Conservation (phyloP, 1,140 invertebrate genomes). For the Psix sp. region DNA sequence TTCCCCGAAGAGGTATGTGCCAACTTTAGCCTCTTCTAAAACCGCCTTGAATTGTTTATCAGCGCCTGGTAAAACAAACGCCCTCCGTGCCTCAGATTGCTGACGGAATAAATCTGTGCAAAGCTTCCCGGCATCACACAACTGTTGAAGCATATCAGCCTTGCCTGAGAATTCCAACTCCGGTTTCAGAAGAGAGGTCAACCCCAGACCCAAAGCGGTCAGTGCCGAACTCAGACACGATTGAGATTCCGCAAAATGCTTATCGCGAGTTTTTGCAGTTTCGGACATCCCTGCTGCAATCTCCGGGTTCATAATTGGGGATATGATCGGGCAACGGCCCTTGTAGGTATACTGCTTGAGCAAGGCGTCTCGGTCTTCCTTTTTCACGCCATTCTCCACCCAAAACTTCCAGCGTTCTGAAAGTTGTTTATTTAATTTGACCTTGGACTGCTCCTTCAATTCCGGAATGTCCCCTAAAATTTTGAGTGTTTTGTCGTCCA, state of each 20-base stretch:
- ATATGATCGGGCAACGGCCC: background rate
- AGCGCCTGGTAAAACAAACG: slow-evolving; percentile 6
- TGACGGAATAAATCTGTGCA: slow-evolving; percentile 1
- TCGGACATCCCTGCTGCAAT: slow-evolving; percentile 3
- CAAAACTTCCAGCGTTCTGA: slow-evolving; percentile 6
- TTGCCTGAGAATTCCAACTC: slow-evolving; percentile 2
- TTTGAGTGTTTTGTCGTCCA: background rate
- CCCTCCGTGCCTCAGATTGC: background rate
- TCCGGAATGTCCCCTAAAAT: background rate
- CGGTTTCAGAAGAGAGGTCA: slow-evolving; percentile 1
- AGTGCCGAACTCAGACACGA: background rate
- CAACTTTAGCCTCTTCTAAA: slow-evolving; percentile 11
- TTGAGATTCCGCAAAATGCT: slow-evolving; percentile 7
- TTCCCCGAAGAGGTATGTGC: background rate
- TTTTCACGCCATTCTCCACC: slow-evolving; percentile 9
- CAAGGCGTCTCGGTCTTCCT: slow-evolving; percentile 4
- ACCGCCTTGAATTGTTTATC: slow-evolving; percentile 13
- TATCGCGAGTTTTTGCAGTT: slow-evolving; percentile 6
- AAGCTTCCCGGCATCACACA: slow-evolving; percentile 4
- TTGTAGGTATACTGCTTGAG: slow-evolving; percentile 1
- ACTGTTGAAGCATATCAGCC: slow-evolving; percentile 1
- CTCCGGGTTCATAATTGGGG: slow-evolving; percentile 3
- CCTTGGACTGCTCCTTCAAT: background rate
- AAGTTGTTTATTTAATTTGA: slow-evolving; percentile 19
- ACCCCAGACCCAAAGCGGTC: slow-evolving; percentile 7